These are phyloP conservation scores for Ennomos fuscantarius DNA, from an alignment of 2,888 invertebrate species.

Conservation along the genomic window DNA sequence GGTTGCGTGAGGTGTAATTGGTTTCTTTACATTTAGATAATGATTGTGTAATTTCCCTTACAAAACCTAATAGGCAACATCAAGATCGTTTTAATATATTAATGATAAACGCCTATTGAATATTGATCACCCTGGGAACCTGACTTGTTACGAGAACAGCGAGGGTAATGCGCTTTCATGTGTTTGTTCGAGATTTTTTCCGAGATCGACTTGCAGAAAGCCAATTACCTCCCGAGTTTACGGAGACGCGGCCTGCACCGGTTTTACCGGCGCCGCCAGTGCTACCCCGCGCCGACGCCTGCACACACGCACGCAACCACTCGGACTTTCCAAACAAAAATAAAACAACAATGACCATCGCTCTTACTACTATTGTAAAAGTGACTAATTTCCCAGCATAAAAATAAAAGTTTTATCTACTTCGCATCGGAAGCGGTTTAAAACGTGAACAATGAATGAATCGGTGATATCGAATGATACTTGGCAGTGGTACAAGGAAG, in stretches of 20 bases:
- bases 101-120: conserved; percentile 24
- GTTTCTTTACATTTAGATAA: no score
- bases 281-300: conserved; percentile 33
- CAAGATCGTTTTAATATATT: no score
- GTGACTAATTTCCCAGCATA: conserved; percentile 22
- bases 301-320: conserved; percentile 40
- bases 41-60: no score
- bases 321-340: conserved; percentile 28
- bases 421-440: conserved; percentile 45
- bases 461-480: conserved; percentile 60
- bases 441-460: conserved; percentile 66
- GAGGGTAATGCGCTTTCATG: conserved; percentile 56
- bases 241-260: conserved; percentile 49
- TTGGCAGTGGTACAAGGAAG: conserved; percentile 74
- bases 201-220: conserved; percentile 62
- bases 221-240: conserved; percentile 52
- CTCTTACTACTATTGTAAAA: conserved; percentile 18
- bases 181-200: conserved; percentile 61
- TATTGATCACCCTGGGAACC: conserved; percentile 38
- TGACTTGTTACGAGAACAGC: conserved; percentile 18
- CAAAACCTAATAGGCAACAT: no score
- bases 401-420: conserved; percentile 44
- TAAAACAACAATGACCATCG: conserved; percentile 40
- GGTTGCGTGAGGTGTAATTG: no score
- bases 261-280: conserved; percentile 50